Percentiles rank a stretch among this genome's conserved stretches.
Evolutionary conservation across 2,888 invertebrate genomes (phyloP).

Genomic region (Ametastegia equiseti): DNA sequence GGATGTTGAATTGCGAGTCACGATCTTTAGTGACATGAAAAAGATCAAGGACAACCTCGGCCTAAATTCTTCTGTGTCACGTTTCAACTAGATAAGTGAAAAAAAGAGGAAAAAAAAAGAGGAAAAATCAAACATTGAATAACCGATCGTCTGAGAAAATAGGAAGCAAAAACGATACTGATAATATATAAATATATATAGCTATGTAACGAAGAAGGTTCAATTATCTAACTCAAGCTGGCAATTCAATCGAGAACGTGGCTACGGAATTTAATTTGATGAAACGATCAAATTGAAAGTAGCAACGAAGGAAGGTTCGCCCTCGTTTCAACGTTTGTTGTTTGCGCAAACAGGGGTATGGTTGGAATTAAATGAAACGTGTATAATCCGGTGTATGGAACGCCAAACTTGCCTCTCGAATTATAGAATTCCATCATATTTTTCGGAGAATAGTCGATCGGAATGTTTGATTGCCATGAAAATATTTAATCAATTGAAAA

Average conservation of each 20-base stretch:
- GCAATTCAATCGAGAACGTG: slow-evolving; percentile 7
- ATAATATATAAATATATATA: not conserved
- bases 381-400: not conserved
- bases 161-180: not conserved
- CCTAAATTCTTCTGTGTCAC: slow-evolving; percentile 17
- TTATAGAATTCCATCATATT: not conserved
- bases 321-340: not conserved
- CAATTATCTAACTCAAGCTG: slow-evolving; percentile 1
- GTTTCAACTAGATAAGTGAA: not conserved
- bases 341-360: not conserved
- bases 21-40: slow-evolving; percentile 12
- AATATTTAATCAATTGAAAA: too few species aligned
- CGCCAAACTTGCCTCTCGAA: not conserved
- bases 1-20: slow-evolving; percentile 12
- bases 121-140: not conserved
- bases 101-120: not conserved
- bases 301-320: slow-evolving; percentile 9
- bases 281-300: slow-evolving; percentile 30
- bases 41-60: slow-evolving; percentile 17
- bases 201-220: not conserved
- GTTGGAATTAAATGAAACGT: slow-evolving; percentile 29
- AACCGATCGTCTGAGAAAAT: not conserved
- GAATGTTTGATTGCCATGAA: not conserved
- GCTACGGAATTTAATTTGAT: slow-evolving; percentile 28
- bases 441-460: not conserved